Percentiles rank a stretch among this genome's conserved stretches.
phyloP scores from a whole-genome alignment of 2,113 vertebrate species.

The Ciconia maguari region DNA sequence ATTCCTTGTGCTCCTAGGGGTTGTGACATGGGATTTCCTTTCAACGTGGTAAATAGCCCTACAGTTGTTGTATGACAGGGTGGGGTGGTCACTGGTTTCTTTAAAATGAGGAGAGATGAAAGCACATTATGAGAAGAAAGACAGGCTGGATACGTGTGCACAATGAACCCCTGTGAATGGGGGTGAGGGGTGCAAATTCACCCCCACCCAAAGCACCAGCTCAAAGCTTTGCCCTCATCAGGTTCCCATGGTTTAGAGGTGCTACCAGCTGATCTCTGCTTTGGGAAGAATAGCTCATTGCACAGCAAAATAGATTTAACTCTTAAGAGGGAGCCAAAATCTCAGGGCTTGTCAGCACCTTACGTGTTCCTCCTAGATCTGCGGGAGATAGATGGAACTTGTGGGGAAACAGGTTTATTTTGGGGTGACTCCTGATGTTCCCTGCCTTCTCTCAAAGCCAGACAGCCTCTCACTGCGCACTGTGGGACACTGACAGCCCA shows the following conservation, averaged over 20 bases:
- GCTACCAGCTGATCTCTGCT: background rate
- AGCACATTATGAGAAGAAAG: background rate
- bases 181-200: background rate
- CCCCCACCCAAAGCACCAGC: background rate
- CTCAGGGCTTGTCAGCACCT: background rate
- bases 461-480: rapidly evolving
- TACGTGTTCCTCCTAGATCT: rapidly evolving
- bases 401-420: background rate
- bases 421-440: background rate
- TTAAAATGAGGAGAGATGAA: constrained; percentile 11
- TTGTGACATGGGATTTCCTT: constrained; percentile 76
- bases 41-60: constrained; percentile 59
- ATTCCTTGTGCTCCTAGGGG: constrained; percentile 70
- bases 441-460: background rate
- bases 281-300: background rate
- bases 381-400: rapidly evolving
- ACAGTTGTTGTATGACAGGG: background rate
- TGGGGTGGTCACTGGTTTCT: background rate
- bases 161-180: background rate
- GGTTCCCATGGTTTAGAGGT: background rate
- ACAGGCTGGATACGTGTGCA: background rate
- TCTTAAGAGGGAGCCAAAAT: background rate
- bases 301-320: background rate
- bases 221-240: background rate
- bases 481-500: background rate